A percentile compares a stretch with the other conserved stretches of the same genome.
Evolutionary conservation across 2,797 vertebrate species (phyloP).

Genomic region (Spheniscus humboldti): DNA sequence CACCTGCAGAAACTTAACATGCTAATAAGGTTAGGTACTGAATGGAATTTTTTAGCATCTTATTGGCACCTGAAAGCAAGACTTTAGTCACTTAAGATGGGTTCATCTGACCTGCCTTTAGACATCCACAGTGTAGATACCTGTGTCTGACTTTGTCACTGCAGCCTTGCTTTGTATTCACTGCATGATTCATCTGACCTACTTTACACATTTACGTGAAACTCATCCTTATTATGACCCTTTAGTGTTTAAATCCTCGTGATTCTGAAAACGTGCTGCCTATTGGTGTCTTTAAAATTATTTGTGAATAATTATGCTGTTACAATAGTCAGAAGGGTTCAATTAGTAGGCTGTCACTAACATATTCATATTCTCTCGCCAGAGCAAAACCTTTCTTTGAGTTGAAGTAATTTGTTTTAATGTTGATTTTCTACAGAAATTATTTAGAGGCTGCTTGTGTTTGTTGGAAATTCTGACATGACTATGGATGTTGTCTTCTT

Average conservation of each 20-base stretch:
- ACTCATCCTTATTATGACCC: neutral
- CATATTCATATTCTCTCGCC: neutral
- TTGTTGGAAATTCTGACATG: neutral
- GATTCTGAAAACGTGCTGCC: neutral
- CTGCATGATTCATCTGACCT: slow-evolving; percentile 4
- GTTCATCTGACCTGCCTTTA: neutral
- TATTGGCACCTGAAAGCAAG: neutral
- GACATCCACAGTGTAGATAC: neutral
- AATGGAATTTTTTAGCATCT: neutral
- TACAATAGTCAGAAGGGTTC: neutral
- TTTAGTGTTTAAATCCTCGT: neutral
- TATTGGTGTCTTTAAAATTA: neutral
- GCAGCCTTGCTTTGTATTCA: neutral
- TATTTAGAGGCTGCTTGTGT: neutral
- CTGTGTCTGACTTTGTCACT: neutral
- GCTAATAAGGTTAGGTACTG: neutral
- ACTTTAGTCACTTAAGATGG: neutral
- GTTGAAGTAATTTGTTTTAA: neutral
- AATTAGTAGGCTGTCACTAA: neutral
- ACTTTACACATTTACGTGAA: neutral
- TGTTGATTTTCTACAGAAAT: neutral
- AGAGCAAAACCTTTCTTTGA: neutral
- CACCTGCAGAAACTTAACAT: neutral
- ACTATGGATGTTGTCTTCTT: neutral
- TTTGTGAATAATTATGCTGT: neutral